Percentiles rank a stretch among this genome's conserved stretches.
Conservation (phyloP, 2,113 vertebrate genomes). For the Engraulis encrasicolus region DNA sequence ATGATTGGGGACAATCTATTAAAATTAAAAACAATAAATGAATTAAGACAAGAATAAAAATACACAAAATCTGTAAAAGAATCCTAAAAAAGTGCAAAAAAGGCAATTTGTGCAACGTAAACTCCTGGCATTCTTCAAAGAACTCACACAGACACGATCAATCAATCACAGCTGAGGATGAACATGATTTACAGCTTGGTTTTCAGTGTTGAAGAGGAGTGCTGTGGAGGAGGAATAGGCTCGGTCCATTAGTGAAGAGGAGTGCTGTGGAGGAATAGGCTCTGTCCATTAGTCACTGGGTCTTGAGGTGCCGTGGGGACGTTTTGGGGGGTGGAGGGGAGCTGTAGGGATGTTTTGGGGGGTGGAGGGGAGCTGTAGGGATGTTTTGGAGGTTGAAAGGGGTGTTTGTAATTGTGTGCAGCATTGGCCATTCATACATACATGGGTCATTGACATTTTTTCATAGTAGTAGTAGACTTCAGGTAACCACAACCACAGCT, state of each 20-base stretch:
- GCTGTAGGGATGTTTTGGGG: not conserved
- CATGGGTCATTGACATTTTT: too few species aligned
- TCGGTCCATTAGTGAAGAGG: too few species aligned
- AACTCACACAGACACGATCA: too few species aligned
- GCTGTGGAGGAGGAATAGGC: not conserved
- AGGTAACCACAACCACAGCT: too few species aligned
- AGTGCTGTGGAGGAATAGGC: not conserved
- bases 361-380: not conserved
- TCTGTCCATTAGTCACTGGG: too few species aligned
- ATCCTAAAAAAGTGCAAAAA: not conserved
- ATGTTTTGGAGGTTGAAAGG: not conserved
- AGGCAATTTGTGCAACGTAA: not conserved
- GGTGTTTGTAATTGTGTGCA: too few species aligned
- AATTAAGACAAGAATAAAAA: too few species aligned
- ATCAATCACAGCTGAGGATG: not conserved
- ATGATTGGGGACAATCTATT: not conserved
- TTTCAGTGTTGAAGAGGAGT: not conserved
- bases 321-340: not conserved
- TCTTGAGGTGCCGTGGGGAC: not conserved
- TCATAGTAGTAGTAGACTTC: too few species aligned
- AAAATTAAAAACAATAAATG: not conserved
- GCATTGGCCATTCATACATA: too few species aligned
- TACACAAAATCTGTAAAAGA: not conserved
- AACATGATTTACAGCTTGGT: not conserved
- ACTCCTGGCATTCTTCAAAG: too few species aligned